These are phyloP conservation scores for Coilia nasus DNA, from an alignment of 2,797 vertebrate species.

Conservation along the genomic window DNA sequence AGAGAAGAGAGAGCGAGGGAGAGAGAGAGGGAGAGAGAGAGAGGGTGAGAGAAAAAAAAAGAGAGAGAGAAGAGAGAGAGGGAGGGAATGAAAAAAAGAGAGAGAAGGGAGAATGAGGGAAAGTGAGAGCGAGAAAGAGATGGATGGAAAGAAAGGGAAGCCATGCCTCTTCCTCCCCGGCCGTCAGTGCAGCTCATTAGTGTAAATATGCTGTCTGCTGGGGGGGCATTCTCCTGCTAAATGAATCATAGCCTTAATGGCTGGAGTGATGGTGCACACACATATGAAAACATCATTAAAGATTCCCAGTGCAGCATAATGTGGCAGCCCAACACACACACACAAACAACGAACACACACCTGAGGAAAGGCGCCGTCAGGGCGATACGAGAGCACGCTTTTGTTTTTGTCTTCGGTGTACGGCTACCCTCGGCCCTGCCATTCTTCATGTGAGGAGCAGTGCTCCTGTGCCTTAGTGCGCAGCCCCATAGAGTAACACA, in stretches of 20 bases:
- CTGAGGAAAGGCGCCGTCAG: background rate
- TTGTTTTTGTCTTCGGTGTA: background rate
- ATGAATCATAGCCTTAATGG: background rate
- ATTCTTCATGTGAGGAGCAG: background rate
- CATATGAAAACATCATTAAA: conserved; percentile 4
- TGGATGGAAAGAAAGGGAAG: background rate
- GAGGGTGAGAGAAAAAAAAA: background rate
- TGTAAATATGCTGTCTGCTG: background rate
- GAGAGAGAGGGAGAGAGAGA: no score
- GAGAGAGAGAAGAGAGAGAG: background rate
- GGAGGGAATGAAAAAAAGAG: background rate
- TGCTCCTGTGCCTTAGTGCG: background rate
- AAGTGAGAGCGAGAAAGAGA: background rate
- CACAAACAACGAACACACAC: background rate
- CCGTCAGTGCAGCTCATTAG: conserved; percentile 10
- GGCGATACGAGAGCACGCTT: background rate
- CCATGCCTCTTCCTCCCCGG: background rate
- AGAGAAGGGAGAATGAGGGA: background rate
- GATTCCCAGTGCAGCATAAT: background rate
- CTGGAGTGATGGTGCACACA: conserved; percentile 18
- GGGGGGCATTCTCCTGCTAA: background rate
- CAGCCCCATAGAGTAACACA: background rate
- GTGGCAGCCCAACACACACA: background rate
- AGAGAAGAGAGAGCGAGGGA: no score
- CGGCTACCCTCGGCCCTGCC: background rate